Evolutionary conservation across 2,113 vertebrate genomes (phyloP).

Genomic region (Electrona antarctica): DNA sequence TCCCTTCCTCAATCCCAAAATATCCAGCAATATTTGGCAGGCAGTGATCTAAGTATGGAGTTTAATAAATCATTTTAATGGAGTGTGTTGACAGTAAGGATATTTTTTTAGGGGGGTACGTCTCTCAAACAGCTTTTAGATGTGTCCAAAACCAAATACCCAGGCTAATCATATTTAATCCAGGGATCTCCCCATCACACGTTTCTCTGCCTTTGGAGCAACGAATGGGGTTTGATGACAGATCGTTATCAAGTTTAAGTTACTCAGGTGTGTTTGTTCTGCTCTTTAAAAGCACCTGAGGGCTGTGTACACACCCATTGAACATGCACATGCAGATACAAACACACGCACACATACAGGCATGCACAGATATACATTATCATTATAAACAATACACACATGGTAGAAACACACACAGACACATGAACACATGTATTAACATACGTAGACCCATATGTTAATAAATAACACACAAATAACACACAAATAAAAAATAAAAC

Average conservation of each 20-base stretch:
- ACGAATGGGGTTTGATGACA: slow-evolving; percentile 42
- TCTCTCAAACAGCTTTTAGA: slow-evolving; percentile 28
- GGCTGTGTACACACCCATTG: slow-evolving; percentile 21
- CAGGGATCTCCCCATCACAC: slow-evolving; percentile 42
- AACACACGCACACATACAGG: slow-evolving; percentile 21
- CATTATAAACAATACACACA: neutral
- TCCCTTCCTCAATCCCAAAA: slow-evolving; percentile 37
- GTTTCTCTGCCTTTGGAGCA: slow-evolving; percentile 15
- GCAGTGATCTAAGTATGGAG: slow-evolving; percentile 21
- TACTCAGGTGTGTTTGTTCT: slow-evolving; percentile 65
- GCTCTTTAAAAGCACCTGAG: slow-evolving; percentile 33
- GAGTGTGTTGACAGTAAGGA: slow-evolving; percentile 37
- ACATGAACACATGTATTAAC: neutral
- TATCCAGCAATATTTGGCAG: slow-evolving; percentile 49
- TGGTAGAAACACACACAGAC: neutral
- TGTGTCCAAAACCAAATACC: slow-evolving; percentile 43
- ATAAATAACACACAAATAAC: too few species aligned
- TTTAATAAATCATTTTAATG: slow-evolving; percentile 60
- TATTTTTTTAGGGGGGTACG: slow-evolving; percentile 36
- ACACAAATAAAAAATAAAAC: neutral
- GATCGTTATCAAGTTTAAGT: slow-evolving; percentile 45
- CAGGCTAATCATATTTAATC: slow-evolving; percentile 58
- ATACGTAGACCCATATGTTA: too few species aligned
- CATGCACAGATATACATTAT: neutral
- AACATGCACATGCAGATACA: neutral